These are phyloP conservation scores for Druon quercuslanigerum DNA, from an alignment of 1,140 invertebrate species.

Conservation along the genomic window DNA sequence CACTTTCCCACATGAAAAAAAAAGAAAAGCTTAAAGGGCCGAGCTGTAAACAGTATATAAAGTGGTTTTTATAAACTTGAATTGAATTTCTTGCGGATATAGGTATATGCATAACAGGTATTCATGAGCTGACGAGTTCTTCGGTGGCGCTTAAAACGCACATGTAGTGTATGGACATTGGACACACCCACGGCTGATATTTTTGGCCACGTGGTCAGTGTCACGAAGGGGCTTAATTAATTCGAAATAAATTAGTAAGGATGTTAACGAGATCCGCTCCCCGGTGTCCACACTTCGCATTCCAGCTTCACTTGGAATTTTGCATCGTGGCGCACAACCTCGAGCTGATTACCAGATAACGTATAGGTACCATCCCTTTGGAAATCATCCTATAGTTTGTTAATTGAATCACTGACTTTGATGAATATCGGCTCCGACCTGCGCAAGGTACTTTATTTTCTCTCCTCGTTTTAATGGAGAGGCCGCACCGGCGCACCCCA, in stretches of 20 bases:
- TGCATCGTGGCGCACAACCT: conserved; percentile 36
- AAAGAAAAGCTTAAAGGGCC: too few relatives aligned
- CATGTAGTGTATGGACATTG: too few relatives aligned
- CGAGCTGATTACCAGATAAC: conserved; percentile 8
- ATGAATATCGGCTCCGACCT: conserved; percentile 59
- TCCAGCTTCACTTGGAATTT: conserved; percentile 49
- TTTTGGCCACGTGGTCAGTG: conserved; percentile 28
- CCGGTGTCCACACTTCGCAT: conserved; percentile 45
- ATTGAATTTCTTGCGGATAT: not conserved
- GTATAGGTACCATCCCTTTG: conserved; percentile 45
- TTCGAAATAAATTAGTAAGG: conserved; percentile 47
- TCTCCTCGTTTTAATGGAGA: conserved; percentile 43
- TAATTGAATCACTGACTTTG: conserved; percentile 68
- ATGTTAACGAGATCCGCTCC: conserved; percentile 52
- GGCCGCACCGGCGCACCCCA: conserved; percentile 42
- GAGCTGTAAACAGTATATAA: not conserved
- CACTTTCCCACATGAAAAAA: too few relatives aligned
- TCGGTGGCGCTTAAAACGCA: not conserved
- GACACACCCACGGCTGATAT: not conserved
- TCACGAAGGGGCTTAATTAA: conserved; percentile 49
- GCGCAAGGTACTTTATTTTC: conserved; percentile 54
- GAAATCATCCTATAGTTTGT: conserved; percentile 58
- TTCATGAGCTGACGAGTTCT: not conserved
- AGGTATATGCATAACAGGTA: not conserved
- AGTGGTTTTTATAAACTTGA: not conserved